Conservation (phyloP, 2,113 vertebrate genomes). For the Scortum barcoo region DNA sequence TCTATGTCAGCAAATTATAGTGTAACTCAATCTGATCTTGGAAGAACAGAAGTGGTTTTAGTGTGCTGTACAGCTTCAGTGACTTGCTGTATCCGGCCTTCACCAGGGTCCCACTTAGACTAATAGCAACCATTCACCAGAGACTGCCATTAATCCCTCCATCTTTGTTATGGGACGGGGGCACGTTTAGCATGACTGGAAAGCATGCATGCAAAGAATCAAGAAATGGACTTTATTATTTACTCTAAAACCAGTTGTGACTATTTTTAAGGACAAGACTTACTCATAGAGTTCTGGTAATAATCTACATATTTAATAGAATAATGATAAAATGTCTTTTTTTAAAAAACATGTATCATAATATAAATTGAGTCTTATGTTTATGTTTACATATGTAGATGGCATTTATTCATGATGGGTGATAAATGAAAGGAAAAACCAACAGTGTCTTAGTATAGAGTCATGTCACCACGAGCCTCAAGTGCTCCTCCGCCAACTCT, state of each 20-base stretch:
- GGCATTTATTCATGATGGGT: background rate
- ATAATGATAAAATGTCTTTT: background rate
- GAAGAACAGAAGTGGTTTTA: background rate
- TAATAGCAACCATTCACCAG: slow-evolving; percentile 24
- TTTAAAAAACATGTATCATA: background rate
- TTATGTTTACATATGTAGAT: background rate
- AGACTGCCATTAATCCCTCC: slow-evolving; percentile 17
- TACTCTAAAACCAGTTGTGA: background rate
- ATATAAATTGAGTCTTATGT: background rate
- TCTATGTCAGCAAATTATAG: background rate
- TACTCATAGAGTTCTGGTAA: background rate
- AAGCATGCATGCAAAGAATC: background rate
- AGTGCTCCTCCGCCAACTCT: too few species aligned
- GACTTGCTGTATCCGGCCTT: background rate
- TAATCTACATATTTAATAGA: background rate
- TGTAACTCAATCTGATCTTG: background rate
- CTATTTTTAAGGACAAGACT: background rate
- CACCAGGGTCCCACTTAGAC: slow-evolving; percentile 36
- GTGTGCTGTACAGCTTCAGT: slow-evolving; percentile 8
- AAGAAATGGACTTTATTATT: background rate
- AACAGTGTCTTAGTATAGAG: too few species aligned
- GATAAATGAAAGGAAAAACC: too few species aligned
- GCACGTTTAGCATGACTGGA: background rate
- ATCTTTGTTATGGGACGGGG: slow-evolving; percentile 6
- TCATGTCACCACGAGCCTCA: too few species aligned